Percentiles rank a stretch among this genome's conserved stretches.
These are phyloP conservation scores for Trichomalopsis sarcophagae DNA, from an alignment of 1,140 invertebrate species.

Conservation along the genomic window DNA sequence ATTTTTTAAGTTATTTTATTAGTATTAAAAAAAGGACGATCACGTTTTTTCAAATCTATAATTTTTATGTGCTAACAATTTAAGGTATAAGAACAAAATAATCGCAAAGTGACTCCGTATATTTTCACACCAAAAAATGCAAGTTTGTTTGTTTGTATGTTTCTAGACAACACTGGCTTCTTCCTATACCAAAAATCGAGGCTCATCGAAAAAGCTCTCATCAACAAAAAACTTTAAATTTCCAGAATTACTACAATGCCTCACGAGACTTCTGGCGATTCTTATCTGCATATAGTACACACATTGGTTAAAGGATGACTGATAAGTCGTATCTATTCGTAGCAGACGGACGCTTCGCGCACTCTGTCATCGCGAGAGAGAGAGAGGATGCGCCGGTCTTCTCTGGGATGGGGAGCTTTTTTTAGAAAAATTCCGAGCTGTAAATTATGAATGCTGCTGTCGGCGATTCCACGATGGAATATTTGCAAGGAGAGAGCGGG, in stretches of 20 bases:
- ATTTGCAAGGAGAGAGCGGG: not conserved
- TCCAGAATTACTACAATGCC: not conserved
- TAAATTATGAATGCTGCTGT: too few species aligned
- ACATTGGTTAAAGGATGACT: constrained; percentile 41
- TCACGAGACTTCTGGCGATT: constrained; percentile 26
- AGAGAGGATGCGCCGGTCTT: not conserved
- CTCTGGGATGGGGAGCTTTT: not conserved
- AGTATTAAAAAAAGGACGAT: too few species aligned
- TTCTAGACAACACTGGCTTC: too few species aligned
- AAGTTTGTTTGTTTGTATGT: not conserved
- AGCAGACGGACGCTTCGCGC: constrained; percentile 8
- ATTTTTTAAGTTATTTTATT: too few species aligned
- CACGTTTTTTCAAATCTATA: too few species aligned
- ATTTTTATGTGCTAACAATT: too few species aligned
- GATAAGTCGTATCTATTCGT: constrained; percentile 31
- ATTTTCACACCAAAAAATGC: not conserved
- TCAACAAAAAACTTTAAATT: too few species aligned
- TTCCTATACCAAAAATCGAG: too few species aligned
- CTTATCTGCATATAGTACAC: constrained; percentile 4
- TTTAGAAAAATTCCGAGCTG: not conserved
- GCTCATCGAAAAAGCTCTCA: too few species aligned
- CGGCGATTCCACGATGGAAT: not conserved
- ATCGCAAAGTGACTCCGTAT: not conserved
- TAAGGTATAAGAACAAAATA: too few species aligned
- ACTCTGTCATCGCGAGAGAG: constrained; percentile 16